These are phyloP conservation scores for Gymnarchus niloticus DNA, from an alignment of 2,113 vertebrate species.

Conservation along the genomic window DNA sequence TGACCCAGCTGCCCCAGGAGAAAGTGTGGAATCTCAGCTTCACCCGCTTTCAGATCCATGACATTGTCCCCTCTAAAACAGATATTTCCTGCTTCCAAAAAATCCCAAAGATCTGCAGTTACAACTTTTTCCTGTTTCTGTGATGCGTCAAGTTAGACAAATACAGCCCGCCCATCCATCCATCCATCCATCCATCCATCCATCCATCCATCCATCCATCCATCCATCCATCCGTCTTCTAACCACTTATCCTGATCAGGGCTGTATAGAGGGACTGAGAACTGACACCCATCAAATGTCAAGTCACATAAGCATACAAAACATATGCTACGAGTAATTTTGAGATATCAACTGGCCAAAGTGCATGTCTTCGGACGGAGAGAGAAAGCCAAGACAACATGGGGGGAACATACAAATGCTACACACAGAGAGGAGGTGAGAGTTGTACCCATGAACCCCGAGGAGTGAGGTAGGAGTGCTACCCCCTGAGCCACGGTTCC, in stretches of 20 bases:
- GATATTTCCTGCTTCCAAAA: background rate
- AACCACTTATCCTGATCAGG: background rate
- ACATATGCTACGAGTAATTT: too few species aligned
- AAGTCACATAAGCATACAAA: too few species aligned
- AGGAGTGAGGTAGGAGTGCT: too few species aligned
- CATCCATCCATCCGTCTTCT: background rate
- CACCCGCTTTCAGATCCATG: slow-evolving; percentile 28
- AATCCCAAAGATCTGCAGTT: background rate
- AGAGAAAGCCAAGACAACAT: too few species aligned
- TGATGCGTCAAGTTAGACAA: background rate
- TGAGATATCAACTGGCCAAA: too few species aligned
- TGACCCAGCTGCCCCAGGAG: slow-evolving; percentile 33
- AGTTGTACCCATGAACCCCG: too few species aligned
- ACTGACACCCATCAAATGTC: too few species aligned
- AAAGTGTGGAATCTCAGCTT: background rate
- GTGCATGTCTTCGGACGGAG: too few species aligned
- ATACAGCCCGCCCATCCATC: background rate
- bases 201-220: background rate
- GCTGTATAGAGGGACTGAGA: too few species aligned
- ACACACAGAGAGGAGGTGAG: too few species aligned
- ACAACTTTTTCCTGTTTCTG: background rate
- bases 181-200: background rate
- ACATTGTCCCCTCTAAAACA: slow-evolving; percentile 45
- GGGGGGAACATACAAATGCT: too few species aligned
- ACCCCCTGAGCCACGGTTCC: too few species aligned